Conservation (phyloP, 1,140 invertebrate genomes). For the Brevipalpus yothersi region DNA sequence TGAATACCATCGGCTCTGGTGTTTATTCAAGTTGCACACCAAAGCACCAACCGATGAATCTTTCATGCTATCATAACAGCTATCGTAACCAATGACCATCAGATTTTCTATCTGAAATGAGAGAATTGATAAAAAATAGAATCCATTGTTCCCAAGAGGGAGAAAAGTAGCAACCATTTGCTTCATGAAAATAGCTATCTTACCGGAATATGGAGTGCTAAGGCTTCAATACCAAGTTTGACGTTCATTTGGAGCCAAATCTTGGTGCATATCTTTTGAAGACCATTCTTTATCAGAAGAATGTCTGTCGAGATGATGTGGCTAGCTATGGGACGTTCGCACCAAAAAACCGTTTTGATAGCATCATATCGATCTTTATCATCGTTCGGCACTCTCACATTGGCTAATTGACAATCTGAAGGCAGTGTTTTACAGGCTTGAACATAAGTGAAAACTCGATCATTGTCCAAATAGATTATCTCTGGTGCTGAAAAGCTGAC, state of each 20-base stretch:
- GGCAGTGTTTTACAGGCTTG: no score
- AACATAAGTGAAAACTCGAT: no score
- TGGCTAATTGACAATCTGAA: not conserved
- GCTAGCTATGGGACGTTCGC: constrained; percentile 13
- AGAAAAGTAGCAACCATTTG: not conserved
- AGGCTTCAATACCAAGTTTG: constrained; percentile 32
- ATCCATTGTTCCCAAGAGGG: not conserved
- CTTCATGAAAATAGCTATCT: not conserved
- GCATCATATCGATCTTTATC: not conserved
- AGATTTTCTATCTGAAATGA: constrained; percentile 14
- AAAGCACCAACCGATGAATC: constrained; percentile 21
- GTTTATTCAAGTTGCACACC: constrained; percentile 23
- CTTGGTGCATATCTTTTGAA: constrained; percentile 50
- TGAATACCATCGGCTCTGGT: constrained; percentile 38
- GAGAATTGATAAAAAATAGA: not conserved
- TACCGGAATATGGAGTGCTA: constrained; percentile 27
- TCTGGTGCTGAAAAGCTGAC: no score
- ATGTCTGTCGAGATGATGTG: constrained; percentile 24
- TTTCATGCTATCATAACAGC: constrained; percentile 23
- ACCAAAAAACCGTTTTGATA: not conserved
- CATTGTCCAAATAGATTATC: no score
- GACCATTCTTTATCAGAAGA: constrained; percentile 19
- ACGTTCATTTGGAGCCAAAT: constrained; percentile 31
- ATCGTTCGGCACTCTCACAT: not conserved
- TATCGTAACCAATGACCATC: constrained; percentile 28